Percentiles rank a stretch among this genome's conserved stretches.
Evolutionary conservation across 2,113 vertebrate genomes (phyloP).

Genomic region (mouse (Mus musculus)): DNA sequence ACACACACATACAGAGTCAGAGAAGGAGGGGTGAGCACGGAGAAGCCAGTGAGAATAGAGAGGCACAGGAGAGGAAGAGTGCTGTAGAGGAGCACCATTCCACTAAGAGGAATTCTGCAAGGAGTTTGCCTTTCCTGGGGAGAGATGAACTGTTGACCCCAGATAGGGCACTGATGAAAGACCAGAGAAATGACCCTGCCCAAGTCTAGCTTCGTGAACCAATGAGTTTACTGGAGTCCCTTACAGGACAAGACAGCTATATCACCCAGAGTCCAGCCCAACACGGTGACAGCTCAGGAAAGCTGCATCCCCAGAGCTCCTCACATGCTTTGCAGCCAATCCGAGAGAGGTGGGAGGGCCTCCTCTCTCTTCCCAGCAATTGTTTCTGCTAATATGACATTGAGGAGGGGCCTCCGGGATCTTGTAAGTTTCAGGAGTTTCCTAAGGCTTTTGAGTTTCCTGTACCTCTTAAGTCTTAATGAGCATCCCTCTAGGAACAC

Average conservation of each 20-base stretch:
- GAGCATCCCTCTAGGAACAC: not conserved
- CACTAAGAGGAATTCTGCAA: not conserved
- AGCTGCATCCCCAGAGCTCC: not conserved
- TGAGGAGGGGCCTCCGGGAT: not conserved
- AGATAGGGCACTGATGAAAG: not conserved
- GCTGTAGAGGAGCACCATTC: rapidly evolving
- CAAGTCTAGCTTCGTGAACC: not conserved
- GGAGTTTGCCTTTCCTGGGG: not conserved
- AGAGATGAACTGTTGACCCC: not conserved
- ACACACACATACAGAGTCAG: not conserved
- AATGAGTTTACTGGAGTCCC: not conserved
- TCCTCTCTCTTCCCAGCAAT: not conserved
- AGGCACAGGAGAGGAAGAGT: not conserved
- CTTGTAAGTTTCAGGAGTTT: not conserved
- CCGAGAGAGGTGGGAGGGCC: not conserved
- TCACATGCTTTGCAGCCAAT: not conserved
- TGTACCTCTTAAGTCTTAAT: not conserved
- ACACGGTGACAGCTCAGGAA: not conserved
- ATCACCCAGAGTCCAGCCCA: not conserved
- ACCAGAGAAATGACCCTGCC: not conserved
- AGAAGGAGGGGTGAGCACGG: too few species aligned
- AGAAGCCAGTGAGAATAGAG: not conserved
- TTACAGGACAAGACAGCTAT: not conserved
- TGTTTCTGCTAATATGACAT: not conserved
- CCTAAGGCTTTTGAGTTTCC: not conserved